Base-by-base conservation (phyloP, 2,888 invertebrate genomes). In the Epinotia bilunana region DNA sequence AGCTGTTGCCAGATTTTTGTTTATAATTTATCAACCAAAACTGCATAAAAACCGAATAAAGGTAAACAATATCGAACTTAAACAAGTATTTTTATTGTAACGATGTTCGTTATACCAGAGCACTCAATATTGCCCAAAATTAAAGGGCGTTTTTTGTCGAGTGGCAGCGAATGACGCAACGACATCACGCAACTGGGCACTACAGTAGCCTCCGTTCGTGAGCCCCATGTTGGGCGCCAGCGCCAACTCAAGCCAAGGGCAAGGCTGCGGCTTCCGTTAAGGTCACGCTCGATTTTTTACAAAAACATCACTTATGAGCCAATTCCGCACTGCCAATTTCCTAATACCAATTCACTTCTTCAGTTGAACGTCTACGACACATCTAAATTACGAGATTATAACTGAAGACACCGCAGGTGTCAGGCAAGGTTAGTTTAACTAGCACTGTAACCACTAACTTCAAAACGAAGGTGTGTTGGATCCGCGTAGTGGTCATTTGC, bases 261-360 rank as follows among this genome's bases (percentile, higher is more conserved):
- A 86, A 88, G 90, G 89, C 84, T 86, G 78, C 77, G 87, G 86
- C 87, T 88, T 87, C 83, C 80, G 68, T 63, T 33, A 49, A 49
- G 70, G 76, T 16, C 64, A 46, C 20, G 46, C 58, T 63, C 55
- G 18, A 46, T 20, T 53, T 23, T 63, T 67, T 53, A 61, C 53
- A 12, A 70, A 63, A 60, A 58, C 20, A 58, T n/a, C 23, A 12
- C 6, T 58, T 46, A 23, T 16, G n/a, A 43, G 7, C 58, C 68
- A 46, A 23, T 58, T 58, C 39, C 20, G 58, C 58, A 43, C 55
- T 39, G 55, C 13, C 13, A n/a, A 69, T 58, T 68, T 58, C 39
- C 23, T 43, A 11, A 20, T 16, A 60, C 16, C 6, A 43, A 20
- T 20, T 33, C 20, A 23, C 20, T 43, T 46, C 2, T 18, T 5